A percentile compares a stretch with the other conserved stretches of the same genome.
These are phyloP conservation scores for Scopus umbretta DNA, from an alignment of 2,113 vertebrate genomes.

Conservation along the genomic window DNA sequence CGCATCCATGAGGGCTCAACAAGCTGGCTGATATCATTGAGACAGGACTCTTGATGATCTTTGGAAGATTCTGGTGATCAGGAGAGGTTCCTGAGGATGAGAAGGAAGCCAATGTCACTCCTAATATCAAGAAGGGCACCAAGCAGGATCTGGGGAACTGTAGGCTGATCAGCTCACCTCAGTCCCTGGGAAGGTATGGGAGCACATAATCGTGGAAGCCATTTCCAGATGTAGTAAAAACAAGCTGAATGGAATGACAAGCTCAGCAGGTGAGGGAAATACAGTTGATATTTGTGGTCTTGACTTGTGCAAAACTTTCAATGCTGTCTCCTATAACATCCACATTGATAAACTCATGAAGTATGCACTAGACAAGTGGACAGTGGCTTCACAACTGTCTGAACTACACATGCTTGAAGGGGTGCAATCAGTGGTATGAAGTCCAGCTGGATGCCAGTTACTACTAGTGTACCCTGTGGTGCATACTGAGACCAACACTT, in stretches of 20 bases:
- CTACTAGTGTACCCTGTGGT: background rate
- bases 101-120: background rate
- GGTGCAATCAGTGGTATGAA: background rate
- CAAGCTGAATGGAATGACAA: background rate
- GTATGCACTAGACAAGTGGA: background rate
- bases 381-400: background rate
- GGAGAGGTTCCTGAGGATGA: background rate
- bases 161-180: background rate
- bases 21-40: background rate
- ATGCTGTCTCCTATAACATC: background rate
- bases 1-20: background rate
- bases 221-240: background rate
- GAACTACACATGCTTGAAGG: background rate
- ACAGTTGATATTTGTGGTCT: background rate
- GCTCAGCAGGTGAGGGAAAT: background rate
- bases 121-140: background rate
- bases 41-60: background rate
- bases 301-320: background rate
- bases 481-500: background rate
- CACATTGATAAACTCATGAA: background rate
- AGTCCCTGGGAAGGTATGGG: background rate
- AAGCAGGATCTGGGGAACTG: background rate
- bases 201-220: background rate
- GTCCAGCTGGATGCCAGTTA: background rate
- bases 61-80: background rate